Conservation (phyloP, 2,888 invertebrate genomes). For the Megastigmus dorsalis region DNA sequence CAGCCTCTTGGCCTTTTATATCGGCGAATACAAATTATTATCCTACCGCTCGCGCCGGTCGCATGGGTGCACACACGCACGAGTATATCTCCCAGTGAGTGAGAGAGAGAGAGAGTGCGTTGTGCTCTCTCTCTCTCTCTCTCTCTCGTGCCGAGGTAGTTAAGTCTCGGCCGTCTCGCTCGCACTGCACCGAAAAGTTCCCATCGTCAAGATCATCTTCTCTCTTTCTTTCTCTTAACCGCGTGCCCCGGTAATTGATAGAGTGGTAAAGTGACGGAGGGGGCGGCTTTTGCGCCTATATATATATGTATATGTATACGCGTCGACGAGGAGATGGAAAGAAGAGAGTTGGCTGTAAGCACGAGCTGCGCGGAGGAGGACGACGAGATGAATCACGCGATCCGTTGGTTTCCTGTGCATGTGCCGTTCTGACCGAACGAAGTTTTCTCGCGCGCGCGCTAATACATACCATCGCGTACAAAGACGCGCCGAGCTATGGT, state of each 20-base stretch:
- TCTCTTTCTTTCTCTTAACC: not conserved
- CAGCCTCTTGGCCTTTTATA: constrained; percentile 42
- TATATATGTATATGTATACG: not conserved
- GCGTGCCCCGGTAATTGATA: constrained; percentile 54
- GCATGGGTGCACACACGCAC: constrained; percentile 10
- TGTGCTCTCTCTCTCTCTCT: not conserved
- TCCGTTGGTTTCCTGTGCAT: constrained; percentile 20
- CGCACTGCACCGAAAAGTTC: constrained; percentile 43
- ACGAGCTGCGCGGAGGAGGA: constrained; percentile 3
- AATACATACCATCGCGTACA: not conserved
- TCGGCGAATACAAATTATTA: constrained; percentile 52
- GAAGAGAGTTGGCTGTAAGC: too few species aligned
- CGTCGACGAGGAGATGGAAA: not conserved
- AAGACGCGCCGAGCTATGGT: not conserved
- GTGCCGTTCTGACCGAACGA: too few species aligned
- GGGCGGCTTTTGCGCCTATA: not conserved
- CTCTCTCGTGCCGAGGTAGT: constrained; percentile 19
- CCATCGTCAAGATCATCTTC: constrained; percentile 50
- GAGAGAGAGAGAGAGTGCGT: too few species aligned
- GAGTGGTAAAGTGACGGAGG: constrained; percentile 55
- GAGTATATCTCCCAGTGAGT: too few species aligned
- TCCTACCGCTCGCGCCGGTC: constrained; percentile 34
- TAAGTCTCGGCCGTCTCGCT: constrained; percentile 15
- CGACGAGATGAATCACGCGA: constrained; percentile 54
- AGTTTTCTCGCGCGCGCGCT: not conserved